Percentiles rank a stretch among this genome's conserved stretches.
Conservation (phyloP, 1,140 invertebrate species). For the Hyles vespertilio region DNA sequence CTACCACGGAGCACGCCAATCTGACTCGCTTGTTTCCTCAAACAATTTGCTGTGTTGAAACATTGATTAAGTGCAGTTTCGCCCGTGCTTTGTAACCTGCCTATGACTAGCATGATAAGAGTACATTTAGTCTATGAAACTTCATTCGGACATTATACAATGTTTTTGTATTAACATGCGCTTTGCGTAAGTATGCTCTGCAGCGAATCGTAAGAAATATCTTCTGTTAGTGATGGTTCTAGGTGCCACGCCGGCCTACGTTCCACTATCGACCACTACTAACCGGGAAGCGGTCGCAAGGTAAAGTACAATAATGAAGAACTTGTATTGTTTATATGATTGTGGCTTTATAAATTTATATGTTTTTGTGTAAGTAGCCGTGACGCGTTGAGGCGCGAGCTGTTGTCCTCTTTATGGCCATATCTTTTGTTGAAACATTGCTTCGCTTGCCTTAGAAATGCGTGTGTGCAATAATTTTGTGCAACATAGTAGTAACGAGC, state of each 20-base stretch:
- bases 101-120: conserved; percentile 16
- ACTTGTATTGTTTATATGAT: conserved; percentile 26
- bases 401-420: conserved; percentile 4
- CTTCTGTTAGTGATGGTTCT: conserved; percentile 17
- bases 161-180: conserved; percentile 1
- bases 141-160: background rate
- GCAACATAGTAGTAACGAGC: too few relatives aligned
- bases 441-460: background rate
- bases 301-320: conserved; percentile 39
- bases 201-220: conserved; percentile 12
- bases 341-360: conserved; percentile 23
- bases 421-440: conserved; percentile 1
- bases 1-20: background rate
- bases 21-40: conserved; percentile 18
- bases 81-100: conserved; percentile 7
- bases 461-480: too few relatives aligned
- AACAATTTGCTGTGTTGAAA: conserved; percentile 21
- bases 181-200: conserved; percentile 13
- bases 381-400: background rate
- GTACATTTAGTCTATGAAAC: conserved; percentile 4
- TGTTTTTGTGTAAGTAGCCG: conserved; percentile 7
- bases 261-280: conserved; percentile 11
- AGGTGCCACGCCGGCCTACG: conserved; percentile 21
- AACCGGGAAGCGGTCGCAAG: conserved; percentile 23
- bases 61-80: conserved; percentile 19